Evolutionary conservation across 1,140 invertebrate genomes (phyloP).

Genomic region (Drosophila carrolli): DNA sequence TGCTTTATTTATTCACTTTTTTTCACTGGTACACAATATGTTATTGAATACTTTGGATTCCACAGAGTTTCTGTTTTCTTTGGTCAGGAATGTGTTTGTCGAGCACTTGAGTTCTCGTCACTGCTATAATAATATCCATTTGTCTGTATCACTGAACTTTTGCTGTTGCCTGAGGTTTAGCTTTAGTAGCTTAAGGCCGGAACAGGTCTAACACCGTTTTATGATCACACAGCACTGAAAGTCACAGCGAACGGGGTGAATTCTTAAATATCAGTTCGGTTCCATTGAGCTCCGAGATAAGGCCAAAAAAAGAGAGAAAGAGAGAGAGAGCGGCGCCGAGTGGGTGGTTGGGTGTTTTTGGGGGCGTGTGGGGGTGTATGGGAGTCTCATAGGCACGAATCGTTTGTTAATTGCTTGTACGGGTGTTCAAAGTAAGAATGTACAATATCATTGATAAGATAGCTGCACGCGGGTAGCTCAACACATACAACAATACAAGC

Average conservation of each 20-base stretch:
- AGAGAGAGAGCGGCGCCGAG: slow-evolving; percentile 4
- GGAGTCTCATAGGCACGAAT: slow-evolving; percentile 48
- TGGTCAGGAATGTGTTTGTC: slow-evolving; percentile 52
- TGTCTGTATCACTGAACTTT: slow-evolving; percentile 28
- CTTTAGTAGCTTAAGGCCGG: not conserved
- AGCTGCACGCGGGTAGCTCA: slow-evolving; percentile 16
- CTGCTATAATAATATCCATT: slow-evolving; percentile 53
- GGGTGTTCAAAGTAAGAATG: slow-evolving; percentile 72
- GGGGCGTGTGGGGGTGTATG: not conserved
- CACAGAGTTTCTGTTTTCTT: slow-evolving; percentile 52
- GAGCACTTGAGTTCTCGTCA: slow-evolving; percentile 63
- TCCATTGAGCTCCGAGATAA: slow-evolving; percentile 16
- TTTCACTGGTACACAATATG: slow-evolving; percentile 29
- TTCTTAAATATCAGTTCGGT: slow-evolving; percentile 71
- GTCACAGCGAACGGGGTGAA: slow-evolving; percentile 28
- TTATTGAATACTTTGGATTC: slow-evolving; percentile 64
- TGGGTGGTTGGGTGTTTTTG: not conserved
- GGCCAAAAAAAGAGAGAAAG: slow-evolving; percentile 5
- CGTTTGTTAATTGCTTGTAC: slow-evolving; percentile 83
- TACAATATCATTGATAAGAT: slow-evolving; percentile 73
- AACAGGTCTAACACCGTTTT: slow-evolving; percentile 69
- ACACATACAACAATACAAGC: not conserved
- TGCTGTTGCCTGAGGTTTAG: slow-evolving; percentile 24
- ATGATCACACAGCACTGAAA: slow-evolving; percentile 67
- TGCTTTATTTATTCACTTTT: slow-evolving; percentile 30